phyloP scores from a whole-genome alignment of 2,888 invertebrate genomes.

The Eristalinus sepulchralis region DNA sequence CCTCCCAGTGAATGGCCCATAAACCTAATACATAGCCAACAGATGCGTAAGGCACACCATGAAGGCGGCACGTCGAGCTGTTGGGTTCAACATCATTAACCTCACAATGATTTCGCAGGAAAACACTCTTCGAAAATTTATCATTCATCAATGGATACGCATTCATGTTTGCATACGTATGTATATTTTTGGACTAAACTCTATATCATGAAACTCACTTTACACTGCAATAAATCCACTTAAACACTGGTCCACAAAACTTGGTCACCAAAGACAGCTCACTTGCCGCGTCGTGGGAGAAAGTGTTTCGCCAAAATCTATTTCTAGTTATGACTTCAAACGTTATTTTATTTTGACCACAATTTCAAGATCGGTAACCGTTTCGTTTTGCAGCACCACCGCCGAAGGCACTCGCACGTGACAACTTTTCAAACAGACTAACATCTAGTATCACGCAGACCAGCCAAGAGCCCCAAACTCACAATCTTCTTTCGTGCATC shows the following conservation, averaged over 20 bases:
- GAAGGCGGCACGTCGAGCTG: background rate
- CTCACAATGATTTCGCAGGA: background rate
- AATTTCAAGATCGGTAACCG: constrained; percentile 12
- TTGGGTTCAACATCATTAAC: background rate
- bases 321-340: constrained; percentile 31
- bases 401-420: constrained; percentile 34
- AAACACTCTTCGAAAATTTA: background rate
- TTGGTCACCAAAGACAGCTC: background rate
- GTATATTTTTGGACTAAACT: background rate
- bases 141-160: background rate
- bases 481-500: background rate
- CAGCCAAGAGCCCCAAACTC: constrained; percentile 25
- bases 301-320: background rate
- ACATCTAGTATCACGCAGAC: constrained; percentile 34
- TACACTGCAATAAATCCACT: background rate
- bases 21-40: background rate
- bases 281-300: background rate
- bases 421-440: constrained; percentile 49
- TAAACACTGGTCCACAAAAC: background rate
- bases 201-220: background rate
- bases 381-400: constrained; percentile 16
- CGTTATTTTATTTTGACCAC: background rate
- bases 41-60: background rate
- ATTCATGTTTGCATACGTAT: background rate
- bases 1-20: background rate